Evolutionary conservation across 2,888 invertebrate genomes (phyloP).

Genomic region (Thumatha senex): DNA sequence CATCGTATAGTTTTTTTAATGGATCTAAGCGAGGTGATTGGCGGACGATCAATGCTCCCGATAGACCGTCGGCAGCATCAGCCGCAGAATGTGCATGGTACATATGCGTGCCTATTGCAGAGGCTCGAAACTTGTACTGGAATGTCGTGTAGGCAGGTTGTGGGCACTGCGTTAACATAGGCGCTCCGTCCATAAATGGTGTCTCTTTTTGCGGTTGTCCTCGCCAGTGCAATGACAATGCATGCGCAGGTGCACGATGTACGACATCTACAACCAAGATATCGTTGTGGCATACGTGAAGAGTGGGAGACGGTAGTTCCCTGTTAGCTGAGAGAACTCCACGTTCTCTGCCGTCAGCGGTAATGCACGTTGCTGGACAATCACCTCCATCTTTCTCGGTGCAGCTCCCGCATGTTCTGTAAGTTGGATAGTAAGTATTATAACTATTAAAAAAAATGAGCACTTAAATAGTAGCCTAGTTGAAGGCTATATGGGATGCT

Average conservation of each 20-base stretch:
- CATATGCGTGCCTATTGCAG: slow-evolving; percentile 88
- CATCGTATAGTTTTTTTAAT: slow-evolving; percentile 85
- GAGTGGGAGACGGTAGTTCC: slow-evolving; percentile 84
- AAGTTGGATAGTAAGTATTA: slow-evolving; percentile 8
- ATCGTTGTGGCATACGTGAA: slow-evolving; percentile 89
- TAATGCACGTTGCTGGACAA: slow-evolving; percentile 86
- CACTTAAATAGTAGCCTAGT: neutral
- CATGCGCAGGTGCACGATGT: slow-evolving; percentile 88
- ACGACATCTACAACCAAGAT: slow-evolving; percentile 89
- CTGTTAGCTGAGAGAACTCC: slow-evolving; percentile 87
- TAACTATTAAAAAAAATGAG: neutral
- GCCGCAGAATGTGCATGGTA: slow-evolving; percentile 89
- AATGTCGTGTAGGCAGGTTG: slow-evolving; percentile 89
- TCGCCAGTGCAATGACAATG: slow-evolving; percentile 90
- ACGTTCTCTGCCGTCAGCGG: slow-evolving; percentile 85
- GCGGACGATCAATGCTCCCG: slow-evolving; percentile 88
- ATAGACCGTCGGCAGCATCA: slow-evolving; percentile 87
- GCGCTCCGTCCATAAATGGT: slow-evolving; percentile 91
- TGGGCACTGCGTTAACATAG: slow-evolving; percentile 90
- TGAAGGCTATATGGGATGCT: too few species aligned
- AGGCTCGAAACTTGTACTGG: slow-evolving; percentile 90
- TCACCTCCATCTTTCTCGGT: slow-evolving; percentile 81
- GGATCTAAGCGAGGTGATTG: slow-evolving; percentile 85
- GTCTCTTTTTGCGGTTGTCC: slow-evolving; percentile 88
- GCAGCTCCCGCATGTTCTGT: slow-evolving; percentile 87